phyloP scores from a whole-genome alignment of 2,113 vertebrate species.

The Mystacornis crossleyi region DNA sequence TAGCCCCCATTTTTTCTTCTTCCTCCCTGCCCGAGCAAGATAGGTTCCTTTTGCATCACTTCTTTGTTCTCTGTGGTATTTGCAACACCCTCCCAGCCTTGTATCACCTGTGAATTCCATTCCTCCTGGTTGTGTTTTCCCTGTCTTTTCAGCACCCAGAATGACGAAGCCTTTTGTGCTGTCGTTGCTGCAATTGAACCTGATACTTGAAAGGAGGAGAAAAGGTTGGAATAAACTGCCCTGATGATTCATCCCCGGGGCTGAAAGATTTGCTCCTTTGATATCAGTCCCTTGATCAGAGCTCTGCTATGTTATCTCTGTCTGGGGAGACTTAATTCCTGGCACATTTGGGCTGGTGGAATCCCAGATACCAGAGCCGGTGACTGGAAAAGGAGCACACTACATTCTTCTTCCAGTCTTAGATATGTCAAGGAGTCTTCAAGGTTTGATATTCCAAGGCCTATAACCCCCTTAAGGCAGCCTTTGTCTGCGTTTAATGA shows the following conservation, averaged over 20 bases:
- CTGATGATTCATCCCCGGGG: conserved; percentile 54
- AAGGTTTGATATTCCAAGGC: not conserved
- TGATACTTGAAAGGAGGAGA: conserved; percentile 57
- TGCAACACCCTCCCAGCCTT: conserved; percentile 33
- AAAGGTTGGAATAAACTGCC: conserved; percentile 47
- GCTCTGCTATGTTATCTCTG: conserved; percentile 62
- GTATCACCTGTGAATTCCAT: conserved; percentile 68
- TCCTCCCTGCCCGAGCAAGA: not conserved
- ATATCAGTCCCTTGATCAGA: conserved; percentile 59
- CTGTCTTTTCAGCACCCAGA: conserved; percentile 37
- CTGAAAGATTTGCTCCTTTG: conserved; percentile 57
- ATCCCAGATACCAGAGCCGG: conserved; percentile 10
- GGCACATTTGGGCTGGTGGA: conserved; percentile 49
- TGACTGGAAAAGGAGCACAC: conserved; percentile 21
- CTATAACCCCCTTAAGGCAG: not conserved
- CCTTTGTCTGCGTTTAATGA: not conserved
- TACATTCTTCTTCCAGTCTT: conserved; percentile 28
- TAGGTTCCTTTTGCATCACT: conserved; percentile 35
- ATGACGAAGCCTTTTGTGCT: conserved; percentile 50
- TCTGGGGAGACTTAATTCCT: conserved; percentile 62
- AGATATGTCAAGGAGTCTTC: not conserved
- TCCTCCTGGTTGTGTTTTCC: conserved; percentile 48
- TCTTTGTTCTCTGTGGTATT: conserved; percentile 66
- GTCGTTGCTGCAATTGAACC: conserved; percentile 42
- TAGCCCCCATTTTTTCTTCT: not conserved